Evolutionary conservation across 2,797 vertebrate genomes (phyloP).

Genomic region (Pangasius sanitwongsei): DNA sequence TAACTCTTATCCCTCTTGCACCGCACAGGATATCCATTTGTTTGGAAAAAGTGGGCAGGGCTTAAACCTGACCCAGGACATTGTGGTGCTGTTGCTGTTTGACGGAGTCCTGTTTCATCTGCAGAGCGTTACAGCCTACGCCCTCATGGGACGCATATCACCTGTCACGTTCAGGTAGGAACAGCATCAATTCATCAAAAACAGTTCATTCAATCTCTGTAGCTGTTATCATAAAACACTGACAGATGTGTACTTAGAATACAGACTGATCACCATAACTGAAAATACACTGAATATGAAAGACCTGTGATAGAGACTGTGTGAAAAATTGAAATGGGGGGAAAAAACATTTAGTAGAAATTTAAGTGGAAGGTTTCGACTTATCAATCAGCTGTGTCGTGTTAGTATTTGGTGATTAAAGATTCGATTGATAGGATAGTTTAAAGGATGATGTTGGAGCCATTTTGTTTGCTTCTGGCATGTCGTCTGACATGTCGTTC

Average conservation of each 20-base stretch:
- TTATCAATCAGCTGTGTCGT: not conserved
- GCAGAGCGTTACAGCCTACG: slow-evolving; percentile 94
- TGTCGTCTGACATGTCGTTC: not conserved
- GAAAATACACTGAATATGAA: not conserved
- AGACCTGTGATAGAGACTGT: not conserved
- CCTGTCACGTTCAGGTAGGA: slow-evolving; percentile 95
- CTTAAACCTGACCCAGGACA: slow-evolving; percentile 84
- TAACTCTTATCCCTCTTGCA: not conserved
- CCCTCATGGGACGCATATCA: slow-evolving; percentile 94
- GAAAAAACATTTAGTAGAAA: too few species aligned
- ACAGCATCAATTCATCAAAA: too few species aligned
- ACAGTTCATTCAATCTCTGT: not conserved
- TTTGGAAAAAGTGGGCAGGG: slow-evolving; percentile 78
- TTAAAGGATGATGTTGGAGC: not conserved
- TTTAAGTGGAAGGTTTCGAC: too few species aligned
- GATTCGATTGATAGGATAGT: not conserved
- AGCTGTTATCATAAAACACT: not conserved
- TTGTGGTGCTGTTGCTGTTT: slow-evolving; percentile 84
- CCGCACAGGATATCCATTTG: slow-evolving; percentile 81
- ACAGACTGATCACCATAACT: not conserved
- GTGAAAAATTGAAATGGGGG: too few species aligned
- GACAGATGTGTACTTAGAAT: not conserved
- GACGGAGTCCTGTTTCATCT: slow-evolving; percentile 92
- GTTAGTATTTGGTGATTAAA: not conserved
- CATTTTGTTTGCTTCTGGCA: not conserved